phyloP scores from a whole-genome alignment of 2,797 vertebrate species.

The Trichosurus vulpecula region DNA sequence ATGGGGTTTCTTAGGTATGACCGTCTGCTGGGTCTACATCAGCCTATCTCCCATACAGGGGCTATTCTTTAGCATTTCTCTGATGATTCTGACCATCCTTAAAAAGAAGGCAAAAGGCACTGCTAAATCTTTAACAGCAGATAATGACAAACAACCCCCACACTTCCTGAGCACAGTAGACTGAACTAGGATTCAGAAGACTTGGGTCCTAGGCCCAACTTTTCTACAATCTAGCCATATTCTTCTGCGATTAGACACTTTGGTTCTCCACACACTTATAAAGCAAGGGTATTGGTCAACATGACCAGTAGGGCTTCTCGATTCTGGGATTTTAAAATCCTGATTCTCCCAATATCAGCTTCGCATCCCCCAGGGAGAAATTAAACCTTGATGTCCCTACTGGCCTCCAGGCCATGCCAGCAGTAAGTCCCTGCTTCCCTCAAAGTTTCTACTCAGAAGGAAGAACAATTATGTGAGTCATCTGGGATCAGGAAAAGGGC shows the following conservation, averaged over 20 bases:
- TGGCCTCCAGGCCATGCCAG: not conserved
- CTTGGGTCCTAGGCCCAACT: not conserved
- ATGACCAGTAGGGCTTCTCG: not conserved
- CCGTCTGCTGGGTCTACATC: not conserved
- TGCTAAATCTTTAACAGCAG: not conserved
- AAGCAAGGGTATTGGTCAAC: not conserved
- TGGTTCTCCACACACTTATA: not conserved
- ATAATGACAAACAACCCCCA: slow-evolving; percentile 3
- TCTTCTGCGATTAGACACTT: not conserved
- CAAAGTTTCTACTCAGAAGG: not conserved
- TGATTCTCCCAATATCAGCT: not conserved
- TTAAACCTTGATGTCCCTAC: not conserved
- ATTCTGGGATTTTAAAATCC: not conserved
- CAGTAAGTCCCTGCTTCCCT: not conserved
- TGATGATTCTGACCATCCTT: not conserved
- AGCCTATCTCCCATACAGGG: not conserved
- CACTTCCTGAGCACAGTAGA: not conserved
- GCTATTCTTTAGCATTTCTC: not conserved
- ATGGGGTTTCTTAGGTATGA: not conserved
- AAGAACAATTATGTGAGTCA: not conserved
- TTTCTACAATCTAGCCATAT: not conserved
- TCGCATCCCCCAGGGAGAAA: not conserved
- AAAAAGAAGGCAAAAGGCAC: not conserved
- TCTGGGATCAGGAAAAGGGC: not conserved
- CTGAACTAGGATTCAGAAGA: not conserved